A percentile compares a stretch with the other conserved stretches of the same genome.
Conservation (phyloP, 2,888 invertebrate genomes). For the Athalia cordata region DNA sequence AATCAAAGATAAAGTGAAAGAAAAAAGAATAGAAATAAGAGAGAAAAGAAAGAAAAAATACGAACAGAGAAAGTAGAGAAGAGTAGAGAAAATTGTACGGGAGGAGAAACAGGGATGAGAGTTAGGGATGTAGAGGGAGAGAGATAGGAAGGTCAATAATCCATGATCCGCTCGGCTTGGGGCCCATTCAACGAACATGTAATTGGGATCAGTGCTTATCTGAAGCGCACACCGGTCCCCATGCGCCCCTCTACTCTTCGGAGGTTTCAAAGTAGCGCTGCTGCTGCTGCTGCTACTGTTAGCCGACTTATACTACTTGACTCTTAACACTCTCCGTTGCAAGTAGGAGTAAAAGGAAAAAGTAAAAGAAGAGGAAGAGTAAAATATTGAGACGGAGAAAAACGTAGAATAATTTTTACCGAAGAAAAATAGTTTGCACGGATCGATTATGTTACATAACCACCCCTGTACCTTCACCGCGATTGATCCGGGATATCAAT, state of each 20-base stretch:
- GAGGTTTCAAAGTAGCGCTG: not conserved
- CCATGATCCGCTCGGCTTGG: conserved; percentile 69
- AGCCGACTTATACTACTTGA: too few species aligned
- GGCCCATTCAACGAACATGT: conserved; percentile 65
- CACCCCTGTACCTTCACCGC: too few species aligned
- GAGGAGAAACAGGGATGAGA: not conserved
- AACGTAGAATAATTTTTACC: too few species aligned
- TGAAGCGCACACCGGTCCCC: conserved; percentile 63
- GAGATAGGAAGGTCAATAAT: conserved; percentile 64
- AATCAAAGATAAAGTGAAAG: not conserved
- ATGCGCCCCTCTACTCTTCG: conserved; percentile 41
- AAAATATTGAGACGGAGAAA: too few species aligned
- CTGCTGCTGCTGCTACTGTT: too few species aligned
- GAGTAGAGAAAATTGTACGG: not conserved
- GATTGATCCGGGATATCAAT: too few species aligned
- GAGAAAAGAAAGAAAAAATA: not conserved
- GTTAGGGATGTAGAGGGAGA: not conserved
- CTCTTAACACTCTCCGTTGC: too few species aligned
- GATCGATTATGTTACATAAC: too few species aligned
- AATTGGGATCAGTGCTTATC: conserved; percentile 72
- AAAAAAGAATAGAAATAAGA: too few species aligned
- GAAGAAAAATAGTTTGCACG: too few species aligned
- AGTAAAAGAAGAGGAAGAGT: too few species aligned
- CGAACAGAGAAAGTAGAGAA: not conserved
- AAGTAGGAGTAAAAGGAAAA: too few species aligned